Percentiles rank a stretch among this genome's conserved stretches.
phyloP scores from a whole-genome alignment of 2,888 invertebrate species.

The Trypoxylon attenuatum region DNA sequence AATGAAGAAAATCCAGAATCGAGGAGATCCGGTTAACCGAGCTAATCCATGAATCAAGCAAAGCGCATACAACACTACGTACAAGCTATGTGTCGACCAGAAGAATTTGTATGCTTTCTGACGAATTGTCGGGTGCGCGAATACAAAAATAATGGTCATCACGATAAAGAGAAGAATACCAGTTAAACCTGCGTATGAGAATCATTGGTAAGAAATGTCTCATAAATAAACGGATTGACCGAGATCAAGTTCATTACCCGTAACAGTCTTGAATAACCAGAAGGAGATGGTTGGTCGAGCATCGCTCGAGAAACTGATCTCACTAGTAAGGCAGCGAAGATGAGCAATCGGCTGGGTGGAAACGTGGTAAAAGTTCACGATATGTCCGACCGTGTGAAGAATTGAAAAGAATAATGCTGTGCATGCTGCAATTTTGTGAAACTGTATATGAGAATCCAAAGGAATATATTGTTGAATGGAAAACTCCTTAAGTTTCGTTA shows the following conservation, averaged over 20 bases:
- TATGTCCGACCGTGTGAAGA: conserved; percentile 94
- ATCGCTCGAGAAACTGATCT: conserved; percentile 95
- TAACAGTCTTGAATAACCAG: conserved; percentile 96
- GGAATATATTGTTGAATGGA: conserved; percentile 96
- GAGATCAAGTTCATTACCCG: no score
- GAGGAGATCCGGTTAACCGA: conserved; percentile 90
- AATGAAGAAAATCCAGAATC: conserved; percentile 96
- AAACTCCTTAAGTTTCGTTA: conserved; percentile 95
- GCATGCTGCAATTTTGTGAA: conserved; percentile 97
- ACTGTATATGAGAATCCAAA: conserved; percentile 95
- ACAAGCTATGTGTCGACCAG: conserved; percentile 94
- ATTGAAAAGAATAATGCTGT: conserved; percentile 95
- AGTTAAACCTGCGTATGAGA: conserved; percentile 81
- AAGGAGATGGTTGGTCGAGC: conserved; percentile 95
- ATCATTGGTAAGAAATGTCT: background rate
- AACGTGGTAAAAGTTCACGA: conserved; percentile 98
- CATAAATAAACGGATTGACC: no score
- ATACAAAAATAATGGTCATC: conserved; percentile 97
- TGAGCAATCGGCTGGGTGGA: conserved; percentile 96
- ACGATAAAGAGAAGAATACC: conserved; percentile 91
- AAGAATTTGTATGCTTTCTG: conserved; percentile 96
- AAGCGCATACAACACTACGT: conserved; percentile 89
- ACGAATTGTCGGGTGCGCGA: conserved; percentile 94
- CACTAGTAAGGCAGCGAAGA: conserved; percentile 92
- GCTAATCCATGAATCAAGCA: conserved; percentile 94